Conservation (phyloP, 2,888 invertebrate species). For the Patella depressa region DNA sequence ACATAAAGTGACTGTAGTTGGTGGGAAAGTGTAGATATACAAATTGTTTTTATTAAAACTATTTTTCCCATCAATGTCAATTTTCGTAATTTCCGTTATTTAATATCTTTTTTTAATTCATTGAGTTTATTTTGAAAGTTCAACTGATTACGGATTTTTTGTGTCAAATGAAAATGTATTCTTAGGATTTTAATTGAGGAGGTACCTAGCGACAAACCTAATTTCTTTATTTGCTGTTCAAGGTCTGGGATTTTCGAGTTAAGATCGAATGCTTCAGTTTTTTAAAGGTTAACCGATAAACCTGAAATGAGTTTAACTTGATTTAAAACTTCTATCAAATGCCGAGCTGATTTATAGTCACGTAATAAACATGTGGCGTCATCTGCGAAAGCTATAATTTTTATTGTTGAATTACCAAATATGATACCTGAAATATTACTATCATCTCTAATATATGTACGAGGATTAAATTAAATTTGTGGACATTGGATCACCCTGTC, state of each 20-base stretch:
- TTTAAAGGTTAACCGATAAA: background rate
- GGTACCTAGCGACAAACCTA: background rate
- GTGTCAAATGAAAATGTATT: background rate
- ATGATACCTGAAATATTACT: background rate
- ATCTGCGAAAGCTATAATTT: background rate
- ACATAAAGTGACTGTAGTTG: slow-evolving; percentile 1
- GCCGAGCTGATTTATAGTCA: background rate
- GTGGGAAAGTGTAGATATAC: background rate
- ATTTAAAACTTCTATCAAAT: background rate
- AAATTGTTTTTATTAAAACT: background rate
- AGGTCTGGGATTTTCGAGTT: background rate
- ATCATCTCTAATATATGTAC: background rate
- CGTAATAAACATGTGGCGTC: background rate
- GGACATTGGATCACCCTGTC: background rate
- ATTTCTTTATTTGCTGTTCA: background rate
- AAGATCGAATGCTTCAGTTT: slow-evolving; percentile 6
- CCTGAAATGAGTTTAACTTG: background rate
- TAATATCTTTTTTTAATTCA: background rate
- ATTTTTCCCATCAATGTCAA: background rate
- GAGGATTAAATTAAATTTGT: background rate
- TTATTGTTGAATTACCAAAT: background rate
- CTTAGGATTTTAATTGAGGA: background rate
- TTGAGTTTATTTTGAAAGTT: background rate
- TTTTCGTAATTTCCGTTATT: background rate
- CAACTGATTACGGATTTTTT: background rate